Evolutionary conservation across 1,140 invertebrate species (phyloP).

Genomic region (Polypedilum pembai): DNA sequence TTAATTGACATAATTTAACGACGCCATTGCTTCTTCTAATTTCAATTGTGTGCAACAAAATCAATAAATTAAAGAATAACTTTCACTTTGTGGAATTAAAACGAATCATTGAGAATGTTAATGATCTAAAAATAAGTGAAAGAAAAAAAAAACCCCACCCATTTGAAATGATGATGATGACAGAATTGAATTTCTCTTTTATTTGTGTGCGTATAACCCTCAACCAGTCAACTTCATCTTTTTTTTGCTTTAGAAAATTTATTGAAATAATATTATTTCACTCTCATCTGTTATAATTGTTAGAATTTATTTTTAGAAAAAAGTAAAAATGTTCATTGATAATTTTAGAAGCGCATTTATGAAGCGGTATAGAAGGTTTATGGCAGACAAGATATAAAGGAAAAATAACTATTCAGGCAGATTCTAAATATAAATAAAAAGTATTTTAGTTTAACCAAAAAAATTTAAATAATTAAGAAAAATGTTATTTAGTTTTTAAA

Average conservation of each 20-base stretch:
- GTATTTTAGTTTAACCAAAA: too few relatives aligned
- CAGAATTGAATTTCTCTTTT: conserved; percentile 1
- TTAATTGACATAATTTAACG: neutral
- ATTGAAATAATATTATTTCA: conserved; percentile 25
- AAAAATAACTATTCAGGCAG: too few relatives aligned
- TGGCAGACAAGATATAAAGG: too few relatives aligned
- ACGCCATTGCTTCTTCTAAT: too few relatives aligned
- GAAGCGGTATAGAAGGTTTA: too few relatives aligned
- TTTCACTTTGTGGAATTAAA: conserved; percentile 1
- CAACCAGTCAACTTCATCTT: conserved; percentile 17
- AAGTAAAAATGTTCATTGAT: too few relatives aligned
- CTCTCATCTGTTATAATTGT: neutral
- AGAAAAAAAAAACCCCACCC: neutral
- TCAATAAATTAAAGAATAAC: conserved; percentile 23
- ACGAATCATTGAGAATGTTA: neutral
- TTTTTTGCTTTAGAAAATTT: neutral
- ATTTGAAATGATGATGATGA: neutral
- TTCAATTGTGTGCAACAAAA: neutral
- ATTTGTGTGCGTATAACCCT: neutral
- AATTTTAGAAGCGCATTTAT: too few relatives aligned
- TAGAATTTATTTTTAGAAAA: neutral
- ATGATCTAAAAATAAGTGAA: neutral
- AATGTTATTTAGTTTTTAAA: too few relatives aligned
- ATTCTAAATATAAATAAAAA: too few relatives aligned
- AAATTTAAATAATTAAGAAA: too few relatives aligned